phyloP scores from a whole-genome alignment of 2,888 invertebrate species.

The Cryptocephalus moraei region DNA sequence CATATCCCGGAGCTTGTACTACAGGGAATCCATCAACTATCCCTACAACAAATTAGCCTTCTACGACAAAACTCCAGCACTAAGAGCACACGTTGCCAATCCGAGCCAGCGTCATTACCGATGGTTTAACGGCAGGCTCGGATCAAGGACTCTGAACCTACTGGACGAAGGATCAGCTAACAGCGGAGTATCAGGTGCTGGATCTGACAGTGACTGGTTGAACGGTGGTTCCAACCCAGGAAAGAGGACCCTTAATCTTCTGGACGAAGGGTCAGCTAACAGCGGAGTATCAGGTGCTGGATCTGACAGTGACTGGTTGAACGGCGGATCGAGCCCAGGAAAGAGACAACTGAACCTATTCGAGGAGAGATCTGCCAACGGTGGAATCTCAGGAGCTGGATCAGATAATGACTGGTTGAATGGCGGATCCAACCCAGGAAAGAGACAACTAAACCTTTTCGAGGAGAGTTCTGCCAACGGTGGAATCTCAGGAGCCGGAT shows the following conservation, averaged over 20 bases:
- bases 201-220: constrained; percentile 17
- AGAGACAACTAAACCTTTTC: too few species aligned
- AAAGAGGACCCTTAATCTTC: constrained; percentile 35
- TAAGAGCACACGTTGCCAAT: not conserved
- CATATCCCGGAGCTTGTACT: not conserved
- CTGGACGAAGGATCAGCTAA: constrained; percentile 8
- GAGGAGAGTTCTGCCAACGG: constrained; percentile 1
- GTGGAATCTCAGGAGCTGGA: too few species aligned
- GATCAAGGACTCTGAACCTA: not conserved
- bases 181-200: constrained; percentile 18
- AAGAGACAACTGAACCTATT: constrained; percentile 7
- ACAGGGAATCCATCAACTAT: too few species aligned
- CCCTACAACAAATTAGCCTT: too few species aligned
- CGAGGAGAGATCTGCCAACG: too few species aligned
- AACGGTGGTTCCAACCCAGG: constrained; percentile 17
- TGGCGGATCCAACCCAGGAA: too few species aligned
- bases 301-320: constrained; percentile 17
- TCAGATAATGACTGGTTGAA: too few species aligned
- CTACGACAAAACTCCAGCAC: too few species aligned
- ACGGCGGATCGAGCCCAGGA: constrained; percentile 14
- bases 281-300: constrained; percentile 41
- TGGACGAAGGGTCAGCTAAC: constrained; percentile 46
- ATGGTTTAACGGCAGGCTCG: too few species aligned
- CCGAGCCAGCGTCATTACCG: too few species aligned
- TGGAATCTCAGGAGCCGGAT: constrained; percentile 14